Percentiles rank a stretch among this genome's conserved stretches.
phyloP scores from a whole-genome alignment of 2,113 vertebrate species.

The Periophthalmus modestus region DNA sequence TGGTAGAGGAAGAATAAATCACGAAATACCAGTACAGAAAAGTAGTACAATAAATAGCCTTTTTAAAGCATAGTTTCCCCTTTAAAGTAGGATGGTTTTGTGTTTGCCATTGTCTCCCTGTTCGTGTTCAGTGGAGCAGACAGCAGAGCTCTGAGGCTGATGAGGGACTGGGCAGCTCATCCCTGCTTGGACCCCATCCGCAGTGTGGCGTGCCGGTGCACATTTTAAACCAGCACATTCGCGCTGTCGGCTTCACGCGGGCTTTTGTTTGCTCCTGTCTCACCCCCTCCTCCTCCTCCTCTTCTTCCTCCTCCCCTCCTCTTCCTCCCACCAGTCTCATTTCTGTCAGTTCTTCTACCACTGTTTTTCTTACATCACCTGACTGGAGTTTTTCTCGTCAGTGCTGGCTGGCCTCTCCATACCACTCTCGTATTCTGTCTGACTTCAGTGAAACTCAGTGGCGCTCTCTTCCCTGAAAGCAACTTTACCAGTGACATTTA shows the following conservation, averaged over 20 bases:
- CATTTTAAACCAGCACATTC: conserved; percentile 73
- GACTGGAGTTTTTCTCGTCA: conserved; percentile 69
- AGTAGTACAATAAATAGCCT: not conserved
- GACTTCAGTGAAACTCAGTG: conserved; percentile 34
- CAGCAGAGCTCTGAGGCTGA: conserved; percentile 39
- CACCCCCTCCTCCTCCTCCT: not conserved
- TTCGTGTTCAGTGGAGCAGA: conserved; percentile 27
- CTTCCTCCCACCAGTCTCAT: conserved; percentile 12
- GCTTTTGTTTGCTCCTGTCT: conserved; percentile 42
- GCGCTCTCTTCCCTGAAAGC: not conserved
- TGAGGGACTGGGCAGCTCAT: conserved; percentile 59
- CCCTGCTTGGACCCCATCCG: conserved; percentile 67
- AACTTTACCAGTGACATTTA: not conserved
- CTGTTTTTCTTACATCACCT: conserved; percentile 72
- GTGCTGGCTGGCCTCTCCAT: conserved; percentile 61
- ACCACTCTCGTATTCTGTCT: conserved; percentile 18
- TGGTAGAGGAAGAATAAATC: too few relatives aligned
- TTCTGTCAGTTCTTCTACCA: conserved; percentile 46
- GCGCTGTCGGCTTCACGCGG: conserved; percentile 44
- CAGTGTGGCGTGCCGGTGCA: conserved; percentile 81
- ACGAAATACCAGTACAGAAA: too few relatives aligned
- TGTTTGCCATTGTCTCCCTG: conserved; percentile 43
- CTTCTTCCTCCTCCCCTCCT: not conserved
- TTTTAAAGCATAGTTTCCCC: not conserved
- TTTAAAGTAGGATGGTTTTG: conserved; percentile 39